Percentiles rank a stretch among this genome's conserved stretches.
Conservation (phyloP, 2,888 invertebrate genomes). For the Euclidia mi region DNA sequence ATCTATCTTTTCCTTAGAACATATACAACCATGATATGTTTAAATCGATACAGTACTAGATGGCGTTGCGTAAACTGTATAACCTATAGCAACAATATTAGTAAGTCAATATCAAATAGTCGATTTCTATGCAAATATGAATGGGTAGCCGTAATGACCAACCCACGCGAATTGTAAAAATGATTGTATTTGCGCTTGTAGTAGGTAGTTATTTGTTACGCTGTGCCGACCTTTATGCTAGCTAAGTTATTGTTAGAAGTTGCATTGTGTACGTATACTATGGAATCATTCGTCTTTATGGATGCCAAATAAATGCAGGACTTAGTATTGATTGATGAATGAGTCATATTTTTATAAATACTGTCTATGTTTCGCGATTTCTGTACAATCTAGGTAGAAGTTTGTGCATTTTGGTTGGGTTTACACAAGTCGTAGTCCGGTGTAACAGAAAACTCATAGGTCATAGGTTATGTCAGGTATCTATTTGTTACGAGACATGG, state of each 20-base stretch:
- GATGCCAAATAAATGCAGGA: background rate
- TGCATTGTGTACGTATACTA: background rate
- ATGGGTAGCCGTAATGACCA: background rate
- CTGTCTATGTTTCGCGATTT: no score
- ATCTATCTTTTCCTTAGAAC: no score
- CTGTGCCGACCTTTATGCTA: background rate
- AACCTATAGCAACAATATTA: conserved; percentile 23
- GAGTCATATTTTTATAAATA: no score
- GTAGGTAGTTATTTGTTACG: conserved; percentile 7
- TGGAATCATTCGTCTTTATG: background rate
- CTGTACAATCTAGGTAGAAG: no score
- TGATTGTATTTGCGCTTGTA: conserved; percentile 6
- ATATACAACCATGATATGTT: no score
- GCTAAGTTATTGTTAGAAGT: background rate
- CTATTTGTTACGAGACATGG: no score
- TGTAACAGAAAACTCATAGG: no score
- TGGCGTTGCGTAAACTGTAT: no score
- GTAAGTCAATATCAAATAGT: conserved; percentile 40
- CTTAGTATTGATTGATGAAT: background rate
- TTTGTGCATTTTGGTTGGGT: no score
- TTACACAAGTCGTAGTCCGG: no score
- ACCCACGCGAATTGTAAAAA: conserved; percentile 6
- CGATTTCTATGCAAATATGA: conserved; percentile 28
- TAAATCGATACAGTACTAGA: no score
- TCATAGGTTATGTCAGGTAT: no score